These are phyloP conservation scores for Arctia plantaginis DNA, from an alignment of 2,888 invertebrate species.

Conservation along the genomic window DNA sequence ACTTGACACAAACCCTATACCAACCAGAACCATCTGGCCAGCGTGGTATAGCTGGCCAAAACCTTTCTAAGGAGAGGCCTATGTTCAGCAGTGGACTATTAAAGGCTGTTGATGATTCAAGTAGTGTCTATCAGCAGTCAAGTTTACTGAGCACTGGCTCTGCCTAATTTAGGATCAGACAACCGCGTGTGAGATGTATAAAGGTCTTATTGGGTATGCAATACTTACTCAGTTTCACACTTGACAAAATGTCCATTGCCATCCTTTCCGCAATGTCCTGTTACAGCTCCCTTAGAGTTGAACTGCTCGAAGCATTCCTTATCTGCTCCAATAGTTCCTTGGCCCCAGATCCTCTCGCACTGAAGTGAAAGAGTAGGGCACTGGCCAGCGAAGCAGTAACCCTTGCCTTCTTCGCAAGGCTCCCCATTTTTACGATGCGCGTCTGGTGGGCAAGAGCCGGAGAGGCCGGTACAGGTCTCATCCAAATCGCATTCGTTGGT, in stretches of 20 bases:
- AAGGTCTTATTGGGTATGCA: no score
- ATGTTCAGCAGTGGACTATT: no score
- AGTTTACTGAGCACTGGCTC: no score
- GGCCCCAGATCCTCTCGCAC: constrained; percentile 98
- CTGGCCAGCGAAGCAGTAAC: constrained; percentile 96
- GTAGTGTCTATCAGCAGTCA: no score
- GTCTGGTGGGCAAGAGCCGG: constrained; percentile 96
- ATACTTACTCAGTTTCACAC: constrained; percentile 94
- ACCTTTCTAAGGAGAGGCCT: no score
- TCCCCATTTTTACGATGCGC: constrained; percentile 97
- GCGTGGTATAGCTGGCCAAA: no score
- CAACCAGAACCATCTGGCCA: no score
- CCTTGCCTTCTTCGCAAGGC: constrained; percentile 90
- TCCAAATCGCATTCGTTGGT: constrained; percentile 98
- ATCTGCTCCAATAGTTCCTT: constrained; percentile 93
- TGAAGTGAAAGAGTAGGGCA: constrained; percentile 96
- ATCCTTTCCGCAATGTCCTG: constrained; percentile 97
- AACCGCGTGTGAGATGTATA: no score
- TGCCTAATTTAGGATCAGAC: no score
- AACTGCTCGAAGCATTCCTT: constrained; percentile 97
- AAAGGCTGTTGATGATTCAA: no score
- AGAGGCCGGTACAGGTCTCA: constrained; percentile 96
- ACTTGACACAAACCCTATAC: no score
- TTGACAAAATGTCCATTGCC: constrained; percentile 91
- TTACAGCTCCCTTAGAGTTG: constrained; percentile 97